Conservation (phyloP, 2,888 invertebrate species). For the Anthoptus insignis region DNA sequence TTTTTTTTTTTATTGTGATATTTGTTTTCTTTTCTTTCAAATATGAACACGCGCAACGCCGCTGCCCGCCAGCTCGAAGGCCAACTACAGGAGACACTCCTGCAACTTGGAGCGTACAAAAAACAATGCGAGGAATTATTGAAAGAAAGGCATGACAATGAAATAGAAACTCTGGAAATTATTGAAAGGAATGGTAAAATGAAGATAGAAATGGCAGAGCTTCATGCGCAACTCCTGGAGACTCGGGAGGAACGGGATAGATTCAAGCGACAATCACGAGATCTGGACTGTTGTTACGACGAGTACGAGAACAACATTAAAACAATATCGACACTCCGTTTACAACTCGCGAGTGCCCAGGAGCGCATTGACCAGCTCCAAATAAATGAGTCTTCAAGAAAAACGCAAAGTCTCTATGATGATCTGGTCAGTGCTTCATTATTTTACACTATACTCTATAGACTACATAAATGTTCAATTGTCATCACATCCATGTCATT, state of each 20-base stretch:
- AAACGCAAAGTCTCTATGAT: neutral
- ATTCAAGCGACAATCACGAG: neutral
- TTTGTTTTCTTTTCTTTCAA: too few species aligned
- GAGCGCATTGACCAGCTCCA: neutral
- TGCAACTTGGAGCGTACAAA: neutral
- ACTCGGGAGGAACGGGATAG: slow-evolving; percentile 3
- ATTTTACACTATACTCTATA: too few species aligned
- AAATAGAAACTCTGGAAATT: neutral
- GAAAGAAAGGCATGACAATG: neutral
- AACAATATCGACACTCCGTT: too few species aligned
- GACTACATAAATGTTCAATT: too few species aligned
- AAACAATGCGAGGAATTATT: neutral
- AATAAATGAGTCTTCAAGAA: too few species aligned
- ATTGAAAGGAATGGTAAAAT: neutral
- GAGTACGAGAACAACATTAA: too few species aligned
- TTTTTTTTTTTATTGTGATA: too few species aligned
- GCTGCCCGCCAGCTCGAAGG: slow-evolving; percentile 34
- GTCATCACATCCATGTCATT: too few species aligned
- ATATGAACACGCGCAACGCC: slow-evolving; percentile 4
- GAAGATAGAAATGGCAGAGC: neutral
- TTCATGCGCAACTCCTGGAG: neutral
- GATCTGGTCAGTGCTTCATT: too few species aligned
- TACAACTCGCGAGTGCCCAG: neutral
- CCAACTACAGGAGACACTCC: slow-evolving; percentile 19
- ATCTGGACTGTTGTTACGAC: too few species aligned